Percentiles rank a stretch among this genome's conserved stretches.
These are phyloP conservation scores for Notolepis coatsorum DNA, from an alignment of 2,797 vertebrate species.

Conservation along the genomic window DNA sequence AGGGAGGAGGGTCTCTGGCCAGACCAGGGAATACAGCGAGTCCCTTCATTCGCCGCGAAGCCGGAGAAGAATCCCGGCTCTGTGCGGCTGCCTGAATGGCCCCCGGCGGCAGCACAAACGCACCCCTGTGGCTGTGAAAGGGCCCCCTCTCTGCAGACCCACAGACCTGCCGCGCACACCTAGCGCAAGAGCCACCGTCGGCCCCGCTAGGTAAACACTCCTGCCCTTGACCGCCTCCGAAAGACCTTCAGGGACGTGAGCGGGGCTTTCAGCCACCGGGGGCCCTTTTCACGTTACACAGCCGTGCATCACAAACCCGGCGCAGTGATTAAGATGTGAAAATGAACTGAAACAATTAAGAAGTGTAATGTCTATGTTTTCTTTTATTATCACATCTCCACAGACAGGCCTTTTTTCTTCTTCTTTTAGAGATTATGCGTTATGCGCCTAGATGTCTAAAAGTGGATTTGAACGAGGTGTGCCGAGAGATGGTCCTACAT, in stretches of 20 bases:
- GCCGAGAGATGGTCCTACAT: too few species aligned
- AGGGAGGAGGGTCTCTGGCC: constrained; percentile 89
- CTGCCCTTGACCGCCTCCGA: constrained; percentile 67
- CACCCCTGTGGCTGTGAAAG: constrained; percentile 88
- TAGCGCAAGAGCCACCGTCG: constrained; percentile 48
- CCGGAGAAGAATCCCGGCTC: constrained; percentile 91
- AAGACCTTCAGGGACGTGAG: constrained; percentile 74
- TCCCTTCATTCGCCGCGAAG: constrained; percentile 88
- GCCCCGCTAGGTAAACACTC: constrained; percentile 75
- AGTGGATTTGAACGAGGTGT: too few species aligned
- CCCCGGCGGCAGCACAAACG: constrained; percentile 86
- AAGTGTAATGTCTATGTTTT: not conserved
- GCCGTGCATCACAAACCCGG: constrained; percentile 15
- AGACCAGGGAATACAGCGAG: constrained; percentile 82
- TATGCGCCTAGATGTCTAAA: too few species aligned
- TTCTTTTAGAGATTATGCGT: too few species aligned
- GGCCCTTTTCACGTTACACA: constrained; percentile 33
- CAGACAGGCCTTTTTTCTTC: not conserved
- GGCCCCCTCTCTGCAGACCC: constrained; percentile 83
- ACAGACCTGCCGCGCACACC: constrained; percentile 83
- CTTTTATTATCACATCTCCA: not conserved
- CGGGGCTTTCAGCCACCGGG: constrained; percentile 57
- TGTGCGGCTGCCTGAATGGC: constrained; percentile 87
- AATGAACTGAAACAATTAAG: not conserved
- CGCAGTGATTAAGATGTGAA: constrained; percentile 6